phyloP scores from a whole-genome alignment of 2,888 invertebrate genomes.

The Sinopyrophorus schimmeli region DNA sequence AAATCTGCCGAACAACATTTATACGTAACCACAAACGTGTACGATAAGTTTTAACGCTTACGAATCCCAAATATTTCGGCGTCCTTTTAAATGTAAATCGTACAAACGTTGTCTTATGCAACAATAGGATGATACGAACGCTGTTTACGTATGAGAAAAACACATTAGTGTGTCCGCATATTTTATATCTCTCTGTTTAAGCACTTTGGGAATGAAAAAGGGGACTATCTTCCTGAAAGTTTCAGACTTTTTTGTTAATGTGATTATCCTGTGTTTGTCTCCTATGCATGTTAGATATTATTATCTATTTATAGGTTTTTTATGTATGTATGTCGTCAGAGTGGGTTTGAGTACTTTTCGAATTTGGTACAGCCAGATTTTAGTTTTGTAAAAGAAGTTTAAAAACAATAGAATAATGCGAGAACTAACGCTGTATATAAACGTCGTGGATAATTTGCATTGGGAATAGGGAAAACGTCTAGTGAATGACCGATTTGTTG shows the following conservation, averaged over 20 bases:
- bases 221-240: conserved; percentile 13
- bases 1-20: conserved; percentile 41
- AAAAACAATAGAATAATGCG: too few relatives aligned
- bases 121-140: conserved; percentile 20
- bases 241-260: conserved; percentile 20
- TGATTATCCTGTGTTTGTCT: too few relatives aligned
- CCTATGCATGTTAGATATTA: too few relatives aligned
- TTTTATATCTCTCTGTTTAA: conserved; percentile 25
- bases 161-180: conserved; percentile 28
- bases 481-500: too few relatives aligned
- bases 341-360: too few relatives aligned
- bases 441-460: too few relatives aligned
- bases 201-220: conserved; percentile 19
- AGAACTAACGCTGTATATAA: too few relatives aligned
- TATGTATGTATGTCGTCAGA: too few relatives aligned
- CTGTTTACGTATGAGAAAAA: conserved; percentile 27
- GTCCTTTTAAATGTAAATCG: conserved; percentile 34
- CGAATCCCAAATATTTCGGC: conserved; percentile 15
- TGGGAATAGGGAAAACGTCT: too few relatives aligned
- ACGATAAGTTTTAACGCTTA: conserved; percentile 33
- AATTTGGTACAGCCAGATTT: too few relatives aligned
- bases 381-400: too few relatives aligned
- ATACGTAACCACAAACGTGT: conserved; percentile 39
- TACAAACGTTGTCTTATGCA: conserved; percentile 29
- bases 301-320: too few relatives aligned